These are phyloP conservation scores for Stichodactyla mertensii DNA, from an alignment of 64 coral and sea anemone genomes.

Conservation along the genomic window DNA sequence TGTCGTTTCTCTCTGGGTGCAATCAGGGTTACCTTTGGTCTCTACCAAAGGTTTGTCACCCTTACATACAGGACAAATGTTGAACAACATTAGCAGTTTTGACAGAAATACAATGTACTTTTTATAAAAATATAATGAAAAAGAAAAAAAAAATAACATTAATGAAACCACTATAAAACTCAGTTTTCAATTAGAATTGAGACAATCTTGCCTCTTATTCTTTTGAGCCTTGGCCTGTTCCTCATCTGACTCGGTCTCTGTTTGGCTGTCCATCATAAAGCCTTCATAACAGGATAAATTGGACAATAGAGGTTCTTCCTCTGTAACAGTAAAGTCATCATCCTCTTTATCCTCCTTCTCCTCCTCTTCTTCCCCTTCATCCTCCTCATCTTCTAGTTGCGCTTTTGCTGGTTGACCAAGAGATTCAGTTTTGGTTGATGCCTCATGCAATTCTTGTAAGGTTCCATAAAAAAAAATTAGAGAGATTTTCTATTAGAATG, in stretches of 20 bases:
- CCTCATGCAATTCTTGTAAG: too few relatives aligned
- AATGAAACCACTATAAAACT: neutral
- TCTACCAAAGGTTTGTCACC: slow-evolving; percentile 40
- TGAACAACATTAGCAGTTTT: slow-evolving; percentile 38
- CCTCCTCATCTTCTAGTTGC: too few relatives aligned
- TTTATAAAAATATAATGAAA: too few relatives aligned
- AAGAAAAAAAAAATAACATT: neutral
- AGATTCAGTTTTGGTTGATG: too few relatives aligned
- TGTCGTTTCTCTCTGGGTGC: neutral
- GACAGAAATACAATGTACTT: slow-evolving; percentile 57
- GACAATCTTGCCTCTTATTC: neutral
- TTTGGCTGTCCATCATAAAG: slow-evolving; percentile 5
- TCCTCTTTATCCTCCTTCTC: slow-evolving; percentile 2
- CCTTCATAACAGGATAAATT: neutral
- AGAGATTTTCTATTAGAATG: too few relatives aligned
- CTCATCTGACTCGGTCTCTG: slow-evolving; percentile 25
- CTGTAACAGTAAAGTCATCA: neutral
- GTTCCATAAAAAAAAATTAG: too few relatives aligned
- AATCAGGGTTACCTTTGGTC: neutral
- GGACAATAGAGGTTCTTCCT: neutral
- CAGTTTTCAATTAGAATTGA: neutral
- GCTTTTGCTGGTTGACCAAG: too few relatives aligned
- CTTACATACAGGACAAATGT: neutral
- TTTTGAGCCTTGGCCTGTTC: slow-evolving; percentile 3
- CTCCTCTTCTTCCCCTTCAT: too few relatives aligned